Evolutionary conservation across 2,888 invertebrate genomes (phyloP), one percentile per base, ranked within the genome.

Genomic region (Patella ulyssiponensis): DNA sequence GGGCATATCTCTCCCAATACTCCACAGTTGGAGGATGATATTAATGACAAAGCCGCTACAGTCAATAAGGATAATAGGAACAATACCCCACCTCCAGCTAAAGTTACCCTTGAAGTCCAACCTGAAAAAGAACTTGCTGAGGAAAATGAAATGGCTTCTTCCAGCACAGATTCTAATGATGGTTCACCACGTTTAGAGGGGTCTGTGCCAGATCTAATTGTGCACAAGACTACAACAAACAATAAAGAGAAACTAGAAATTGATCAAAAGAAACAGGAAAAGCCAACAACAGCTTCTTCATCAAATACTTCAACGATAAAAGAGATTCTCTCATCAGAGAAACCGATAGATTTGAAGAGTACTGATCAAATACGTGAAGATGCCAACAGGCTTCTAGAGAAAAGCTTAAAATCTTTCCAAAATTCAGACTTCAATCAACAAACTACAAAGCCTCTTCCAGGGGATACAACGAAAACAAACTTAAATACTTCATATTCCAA

Each of bases 401-500:
- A 9, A 23, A 23, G 12, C 23, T 44, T 44, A 44, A 44, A 44
- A 44, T 44, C 44, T 44, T 44, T 44, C 44, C 20, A 64, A 20
- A 23, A 64, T 64, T 11, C 12, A 64, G 23, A 64, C 23, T 11
- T 23, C 14, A 20, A 64, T 12, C 20, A 12, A 23, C 64, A 64
- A 23, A 44, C 44, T 7, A 9, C 33, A 4, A 33, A 7, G 44
- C 9, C 44, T 7, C 23, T 64, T 23, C 64, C 64, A 23, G 44
- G 44, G 44, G 9, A 44, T 0, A 44, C 44, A 44, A 44, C 44
- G 44, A 64, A 64, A 20, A 20, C 9, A 11, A 64, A 64, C 23
- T 64, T 64, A 23, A 64, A 64, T 64, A 23, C 64, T 64, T 64
- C 64, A 23, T 64, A 23, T 64, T 64, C 64, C 20, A 64, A 14